Conservation (phyloP, 2,888 invertebrate species). For the Pollenia griseotomentosa region DNA sequence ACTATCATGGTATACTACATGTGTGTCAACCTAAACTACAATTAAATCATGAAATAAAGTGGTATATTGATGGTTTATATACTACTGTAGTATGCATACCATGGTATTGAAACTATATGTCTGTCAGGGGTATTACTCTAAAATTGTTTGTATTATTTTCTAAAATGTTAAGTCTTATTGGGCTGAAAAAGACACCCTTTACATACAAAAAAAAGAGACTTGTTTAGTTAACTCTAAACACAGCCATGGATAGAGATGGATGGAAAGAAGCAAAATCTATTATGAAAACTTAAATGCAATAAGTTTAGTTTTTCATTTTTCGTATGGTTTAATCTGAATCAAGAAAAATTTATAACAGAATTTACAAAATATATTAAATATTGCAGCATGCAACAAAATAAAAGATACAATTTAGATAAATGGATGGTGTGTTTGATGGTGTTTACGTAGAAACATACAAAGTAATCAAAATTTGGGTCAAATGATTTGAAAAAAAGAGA, state of each 20-base stretch:
- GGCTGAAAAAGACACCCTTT: too few relatives aligned
- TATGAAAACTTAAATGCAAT: conserved; percentile 42
- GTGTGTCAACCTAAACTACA: too few relatives aligned
- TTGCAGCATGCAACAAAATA: conserved; percentile 42
- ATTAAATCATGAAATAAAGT: too few relatives aligned
- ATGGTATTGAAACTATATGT: too few relatives aligned
- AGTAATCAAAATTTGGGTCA: conserved; percentile 28
- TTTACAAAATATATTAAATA: conserved; percentile 28
- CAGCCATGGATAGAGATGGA: conserved; percentile 1
- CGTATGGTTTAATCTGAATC: conserved; percentile 1
- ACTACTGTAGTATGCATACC: too few relatives aligned
- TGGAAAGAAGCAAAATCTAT: conserved; percentile 24
- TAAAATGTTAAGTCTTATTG: too few relatives aligned
- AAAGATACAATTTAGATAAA: conserved; percentile 16
- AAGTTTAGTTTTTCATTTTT: conserved; percentile 36
- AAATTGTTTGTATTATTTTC: too few relatives aligned
- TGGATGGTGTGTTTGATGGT: conserved; percentile 1
- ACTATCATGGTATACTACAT: too few relatives aligned
- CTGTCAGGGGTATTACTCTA: too few relatives aligned
- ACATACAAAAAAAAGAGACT: neutral
- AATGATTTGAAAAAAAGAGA: conserved; percentile 13
- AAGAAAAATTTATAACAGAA: conserved; percentile 6
- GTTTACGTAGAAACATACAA: neutral
- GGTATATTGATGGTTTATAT: too few relatives aligned
- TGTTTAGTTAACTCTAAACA: conserved; percentile 4